A percentile compares a stretch with the other conserved stretches of the same genome.
Conservation (phyloP, 2,113 vertebrate species). For the Eira barbara region DNA sequence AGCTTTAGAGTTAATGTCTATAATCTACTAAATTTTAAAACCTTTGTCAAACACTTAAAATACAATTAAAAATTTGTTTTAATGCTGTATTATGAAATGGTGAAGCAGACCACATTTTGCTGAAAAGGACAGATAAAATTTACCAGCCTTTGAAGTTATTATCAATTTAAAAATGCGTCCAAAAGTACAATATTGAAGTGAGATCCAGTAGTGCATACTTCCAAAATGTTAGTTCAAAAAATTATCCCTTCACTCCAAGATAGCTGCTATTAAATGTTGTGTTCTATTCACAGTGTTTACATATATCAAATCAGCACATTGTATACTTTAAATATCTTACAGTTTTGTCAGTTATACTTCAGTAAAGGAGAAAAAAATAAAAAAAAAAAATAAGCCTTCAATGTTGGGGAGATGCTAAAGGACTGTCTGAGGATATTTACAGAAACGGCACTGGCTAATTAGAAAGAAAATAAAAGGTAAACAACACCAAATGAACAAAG, state of each 20-base stretch:
- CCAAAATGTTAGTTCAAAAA: neutral
- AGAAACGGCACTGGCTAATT: neutral
- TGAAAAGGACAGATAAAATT: neutral
- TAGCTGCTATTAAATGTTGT: neutral
- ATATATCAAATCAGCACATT: neutral
- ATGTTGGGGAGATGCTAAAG: neutral
- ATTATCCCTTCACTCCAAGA: neutral
- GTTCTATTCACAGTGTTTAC: neutral
- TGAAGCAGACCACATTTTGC: neutral
- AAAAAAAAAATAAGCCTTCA: neutral
- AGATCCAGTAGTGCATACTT: neutral
- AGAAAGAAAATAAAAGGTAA: neutral
- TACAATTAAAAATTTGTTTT: neutral
- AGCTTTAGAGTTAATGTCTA: neutral
- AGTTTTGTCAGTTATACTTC: neutral
- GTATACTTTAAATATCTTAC: neutral
- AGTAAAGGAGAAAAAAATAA: neutral
- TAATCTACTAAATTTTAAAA: neutral
- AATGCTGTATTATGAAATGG: neutral
- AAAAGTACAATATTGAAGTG: neutral
- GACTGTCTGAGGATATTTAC: neutral
- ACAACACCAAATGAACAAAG: neutral
- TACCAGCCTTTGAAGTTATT: neutral
- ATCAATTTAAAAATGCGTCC: neutral
- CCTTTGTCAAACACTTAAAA: neutral